These are phyloP conservation scores for Hydra vulgaris DNA, from an alignment of 30 jellyfish, hydroid and myxozoan species.

Conservation along the genomic window DNA sequence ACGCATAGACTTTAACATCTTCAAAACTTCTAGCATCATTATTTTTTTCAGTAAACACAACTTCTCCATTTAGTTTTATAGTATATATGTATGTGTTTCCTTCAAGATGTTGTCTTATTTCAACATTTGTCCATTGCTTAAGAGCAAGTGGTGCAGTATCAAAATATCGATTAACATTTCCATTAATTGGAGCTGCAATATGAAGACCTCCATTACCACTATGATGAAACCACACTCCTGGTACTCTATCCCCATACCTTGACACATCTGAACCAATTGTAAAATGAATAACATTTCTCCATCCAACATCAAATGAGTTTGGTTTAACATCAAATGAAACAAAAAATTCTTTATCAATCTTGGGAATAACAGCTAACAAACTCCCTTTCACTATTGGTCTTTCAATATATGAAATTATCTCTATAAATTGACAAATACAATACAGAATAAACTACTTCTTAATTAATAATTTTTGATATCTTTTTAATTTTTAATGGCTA, in stretches of 20 bases:
- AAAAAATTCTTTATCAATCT: background rate
- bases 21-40: background rate
- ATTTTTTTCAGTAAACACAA: background rate
- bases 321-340: slow-evolving; percentile 6
- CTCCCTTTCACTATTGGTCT: background rate
- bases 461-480: no score
- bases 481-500: no score
- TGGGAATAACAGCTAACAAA: background rate
- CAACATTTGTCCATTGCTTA: background rate
- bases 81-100: background rate
- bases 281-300: background rate
- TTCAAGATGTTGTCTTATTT: background rate
- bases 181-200: background rate
- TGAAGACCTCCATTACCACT: slow-evolving; percentile 2
- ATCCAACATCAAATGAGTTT: background rate
- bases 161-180: background rate
- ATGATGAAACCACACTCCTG: slow-evolving; percentile 4
- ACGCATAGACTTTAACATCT: background rate
- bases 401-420: no score
- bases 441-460: no score
- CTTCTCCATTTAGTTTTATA: background rate
- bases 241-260: background rate
- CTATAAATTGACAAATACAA: no score
- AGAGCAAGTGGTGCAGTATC: background rate
- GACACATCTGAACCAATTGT: background rate